These are phyloP conservation scores for Synodontis membranacea DNA, from an alignment of 2,113 vertebrate genomes.

Conservation along the genomic window DNA sequence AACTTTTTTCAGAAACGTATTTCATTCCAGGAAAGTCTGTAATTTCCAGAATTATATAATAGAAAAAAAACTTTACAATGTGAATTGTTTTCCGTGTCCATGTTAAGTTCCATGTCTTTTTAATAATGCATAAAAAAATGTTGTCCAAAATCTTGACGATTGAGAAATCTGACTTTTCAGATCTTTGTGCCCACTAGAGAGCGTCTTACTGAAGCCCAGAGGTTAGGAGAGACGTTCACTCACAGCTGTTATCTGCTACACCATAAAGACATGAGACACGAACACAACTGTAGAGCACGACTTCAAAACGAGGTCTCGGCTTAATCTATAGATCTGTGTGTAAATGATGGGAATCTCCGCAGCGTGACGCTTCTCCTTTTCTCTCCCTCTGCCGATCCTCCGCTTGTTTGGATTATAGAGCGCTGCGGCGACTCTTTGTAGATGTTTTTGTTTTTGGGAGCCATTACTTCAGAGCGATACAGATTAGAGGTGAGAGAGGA, in stretches of 20 bases:
- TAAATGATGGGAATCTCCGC: slow-evolving; percentile 40
- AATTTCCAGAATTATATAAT: background rate
- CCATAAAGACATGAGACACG: slow-evolving; percentile 15
- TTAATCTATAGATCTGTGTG: slow-evolving; percentile 42
- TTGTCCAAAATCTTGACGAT: background rate
- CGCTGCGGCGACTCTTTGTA: background rate
- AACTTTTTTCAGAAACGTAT: background rate
- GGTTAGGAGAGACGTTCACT: background rate
- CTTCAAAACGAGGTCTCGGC: slow-evolving; percentile 35
- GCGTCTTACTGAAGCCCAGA: background rate
- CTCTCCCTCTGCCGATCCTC: slow-evolving; percentile 8
- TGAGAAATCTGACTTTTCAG: background rate
- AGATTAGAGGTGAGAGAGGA: slow-evolving; percentile 28
- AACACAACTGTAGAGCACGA: background rate
- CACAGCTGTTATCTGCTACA: slow-evolving; percentile 3
- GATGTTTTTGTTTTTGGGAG: background rate
- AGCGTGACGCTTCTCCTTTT: slow-evolving; percentile 2
- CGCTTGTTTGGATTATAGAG: slow-evolving; percentile 42
- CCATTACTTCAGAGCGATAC: slow-evolving; percentile 31
- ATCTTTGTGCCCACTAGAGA: background rate
- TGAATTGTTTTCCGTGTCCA: background rate
- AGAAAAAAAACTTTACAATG: background rate
- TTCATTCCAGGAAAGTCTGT: background rate
- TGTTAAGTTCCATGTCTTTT: background rate
- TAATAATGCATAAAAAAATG: background rate